Evolutionary conservation across 2,888 invertebrate genomes (phyloP), one percentile per base, ranked within the genome.

Genomic region (Caenorhabditis zanzibari): DNA sequence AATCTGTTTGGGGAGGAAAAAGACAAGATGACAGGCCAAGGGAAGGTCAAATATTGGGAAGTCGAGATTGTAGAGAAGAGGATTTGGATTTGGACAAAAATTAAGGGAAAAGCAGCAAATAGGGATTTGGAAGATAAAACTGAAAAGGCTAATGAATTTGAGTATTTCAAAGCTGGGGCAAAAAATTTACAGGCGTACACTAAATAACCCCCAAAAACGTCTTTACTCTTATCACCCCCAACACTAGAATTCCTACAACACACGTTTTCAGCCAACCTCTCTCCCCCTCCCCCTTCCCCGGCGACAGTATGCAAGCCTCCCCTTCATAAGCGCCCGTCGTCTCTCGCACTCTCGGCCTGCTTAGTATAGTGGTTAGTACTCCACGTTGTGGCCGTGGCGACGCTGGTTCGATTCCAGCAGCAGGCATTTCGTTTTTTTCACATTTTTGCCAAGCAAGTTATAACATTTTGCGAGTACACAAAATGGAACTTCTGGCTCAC

Each of bases 381-480:
- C 90, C 89, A 90, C 90, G 90, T 90, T 90, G 90, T 90, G 90
- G 90, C 90, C 90, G 90, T 90, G 89, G 90, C 90, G 90, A 90
- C 90, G 88, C 85, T 84, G 88, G 90, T 90, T 90, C 89, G 90
- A 90, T 90, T 90, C 90, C 88, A 86, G 88, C 87, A 87, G 86
- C 88, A 88, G 90, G 90, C 90, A 90, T 73, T 75, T 84, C n/a
- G 54, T 76, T 80, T 85, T 86, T 81, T 81, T 61, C 28, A 9
- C 24, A 24, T 47, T 41, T 71, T 47, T 22, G 28, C 14, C 0
- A 4, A n/a, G n/a, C n/a, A 16, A 1, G 28, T 24, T 66, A 12
- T 19, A 12, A 52, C 47, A n/a, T 7, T 47, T 47, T 47, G 47
- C 47, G 19, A 66, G 47, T 47, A 47, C 47, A 47, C 47, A 38